These are phyloP conservation scores for Apotomis capreana DNA, from an alignment of 2,888 invertebrate genomes.

Conservation along the genomic window DNA sequence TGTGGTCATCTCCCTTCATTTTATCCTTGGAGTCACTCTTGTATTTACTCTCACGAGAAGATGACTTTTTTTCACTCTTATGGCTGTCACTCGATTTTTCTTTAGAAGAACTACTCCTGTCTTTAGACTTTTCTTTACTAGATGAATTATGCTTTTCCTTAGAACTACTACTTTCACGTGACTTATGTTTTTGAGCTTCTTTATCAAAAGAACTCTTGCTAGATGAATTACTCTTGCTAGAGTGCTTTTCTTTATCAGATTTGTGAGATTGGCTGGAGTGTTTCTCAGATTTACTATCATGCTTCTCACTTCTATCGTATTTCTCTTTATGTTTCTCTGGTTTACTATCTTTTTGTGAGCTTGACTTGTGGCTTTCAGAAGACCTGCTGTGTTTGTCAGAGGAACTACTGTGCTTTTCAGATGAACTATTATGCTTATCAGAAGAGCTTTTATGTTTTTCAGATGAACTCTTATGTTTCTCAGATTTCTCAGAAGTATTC, in stretches of 20 bases:
- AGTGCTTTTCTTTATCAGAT: conserved; percentile 54
- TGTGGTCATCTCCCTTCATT: conserved; percentile 29
- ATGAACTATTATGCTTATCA: conserved; percentile 38
- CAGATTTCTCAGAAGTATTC: conserved; percentile 36
- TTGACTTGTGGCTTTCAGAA: conserved; percentile 38
- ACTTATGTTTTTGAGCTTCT: conserved; percentile 60
- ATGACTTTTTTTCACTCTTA: conserved; percentile 67
- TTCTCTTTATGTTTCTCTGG: conserved; percentile 58
- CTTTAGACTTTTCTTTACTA: conserved; percentile 69
- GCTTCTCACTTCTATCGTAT: conserved; percentile 42
- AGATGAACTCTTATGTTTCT: conserved; percentile 38
- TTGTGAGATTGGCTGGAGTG: conserved; percentile 51
- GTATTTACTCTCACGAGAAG: conserved; percentile 63
- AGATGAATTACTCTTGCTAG: conserved; percentile 40
- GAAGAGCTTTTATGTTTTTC: neutral
- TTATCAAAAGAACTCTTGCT: conserved; percentile 59
- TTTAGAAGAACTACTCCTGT: conserved; percentile 68
- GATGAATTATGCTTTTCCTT: conserved; percentile 71
- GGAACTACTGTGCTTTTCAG: conserved; percentile 31
- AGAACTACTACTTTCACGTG: conserved; percentile 65
- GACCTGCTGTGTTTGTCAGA: conserved; percentile 27
- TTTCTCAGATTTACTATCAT: conserved; percentile 47
- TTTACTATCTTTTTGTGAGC: conserved; percentile 42
- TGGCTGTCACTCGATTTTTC: conserved; percentile 66
- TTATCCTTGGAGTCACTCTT: conserved; percentile 42